A percentile compares a stretch with the other conserved stretches of the same genome.
Conservation (phyloP, 2,113 vertebrate genomes). For the Leptobrachium ailaonicum region DNA sequence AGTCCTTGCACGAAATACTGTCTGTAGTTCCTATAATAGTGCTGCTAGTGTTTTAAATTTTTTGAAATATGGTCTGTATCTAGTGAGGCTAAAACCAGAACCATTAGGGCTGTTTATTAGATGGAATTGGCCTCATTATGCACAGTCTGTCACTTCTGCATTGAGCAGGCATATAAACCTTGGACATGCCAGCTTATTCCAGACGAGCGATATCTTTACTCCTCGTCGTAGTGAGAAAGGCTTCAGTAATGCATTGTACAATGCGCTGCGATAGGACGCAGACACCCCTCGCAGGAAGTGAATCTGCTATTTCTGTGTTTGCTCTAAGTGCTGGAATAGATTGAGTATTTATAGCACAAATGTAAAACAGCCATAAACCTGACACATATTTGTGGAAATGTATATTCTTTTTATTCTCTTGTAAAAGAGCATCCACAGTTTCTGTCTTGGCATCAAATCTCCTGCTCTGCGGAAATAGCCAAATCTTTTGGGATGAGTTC, state of each 20-base stretch:
- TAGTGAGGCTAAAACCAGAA: too few relatives aligned
- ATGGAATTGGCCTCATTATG: too few relatives aligned
- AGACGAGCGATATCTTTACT: neutral
- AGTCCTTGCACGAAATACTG: too few relatives aligned
- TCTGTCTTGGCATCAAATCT: slow-evolving; percentile 30
- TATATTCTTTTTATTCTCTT: slow-evolving; percentile 4
- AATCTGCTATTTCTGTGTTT: neutral
- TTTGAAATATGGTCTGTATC: too few relatives aligned
- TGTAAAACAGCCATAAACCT: neutral
- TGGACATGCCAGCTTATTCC: too few relatives aligned
- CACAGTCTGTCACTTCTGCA: too few relatives aligned
- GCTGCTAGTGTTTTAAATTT: too few relatives aligned
- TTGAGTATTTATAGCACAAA: neutral
- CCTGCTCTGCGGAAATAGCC: slow-evolving; percentile 29
- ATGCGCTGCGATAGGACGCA: neutral
- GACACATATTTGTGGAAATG: slow-evolving; percentile 3
- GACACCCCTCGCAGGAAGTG: neutral
- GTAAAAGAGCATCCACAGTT: slow-evolving; percentile 41
- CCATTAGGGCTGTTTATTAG: too few relatives aligned
- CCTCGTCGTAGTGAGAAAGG: neutral
- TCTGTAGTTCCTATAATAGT: too few relatives aligned
- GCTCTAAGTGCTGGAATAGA: neutral
- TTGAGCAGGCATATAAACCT: too few relatives aligned
- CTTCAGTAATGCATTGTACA: neutral
- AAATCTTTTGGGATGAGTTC: slow-evolving; percentile 45